Evolutionary conservation across 1,140 invertebrate species (phyloP).

Genomic region (Tetranychus urticae): DNA sequence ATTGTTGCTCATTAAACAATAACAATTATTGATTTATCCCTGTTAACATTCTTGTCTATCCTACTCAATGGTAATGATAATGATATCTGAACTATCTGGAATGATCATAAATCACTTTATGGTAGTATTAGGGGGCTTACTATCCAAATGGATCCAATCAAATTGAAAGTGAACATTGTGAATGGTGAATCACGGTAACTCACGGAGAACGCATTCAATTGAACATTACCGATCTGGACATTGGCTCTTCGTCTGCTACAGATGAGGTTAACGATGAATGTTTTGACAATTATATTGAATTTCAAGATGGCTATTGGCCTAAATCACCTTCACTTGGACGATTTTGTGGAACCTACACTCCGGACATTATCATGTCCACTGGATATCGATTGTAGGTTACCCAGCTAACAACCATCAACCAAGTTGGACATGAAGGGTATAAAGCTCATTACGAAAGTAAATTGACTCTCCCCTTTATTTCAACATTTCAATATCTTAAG

Average conservation of each 20-base stretch:
- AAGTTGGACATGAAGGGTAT: constrained; percentile 44
- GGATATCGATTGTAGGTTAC: constrained; percentile 60
- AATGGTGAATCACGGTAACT: constrained; percentile 90
- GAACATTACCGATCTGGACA: constrained; percentile 71
- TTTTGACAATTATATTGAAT: constrained; percentile 66
- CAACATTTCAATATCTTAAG: too few relatives aligned
- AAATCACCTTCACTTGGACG: constrained; percentile 52
- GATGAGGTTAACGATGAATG: constrained; percentile 36
- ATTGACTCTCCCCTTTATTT: too few relatives aligned
- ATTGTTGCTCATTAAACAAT: too few relatives aligned
- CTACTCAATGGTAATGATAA: too few relatives aligned
- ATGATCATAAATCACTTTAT: too few relatives aligned
- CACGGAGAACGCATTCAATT: constrained; percentile 82
- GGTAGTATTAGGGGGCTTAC: constrained; percentile 25
- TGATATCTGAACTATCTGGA: too few relatives aligned
- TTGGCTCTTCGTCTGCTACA: constrained; percentile 37
- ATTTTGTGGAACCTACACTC: constrained; percentile 53
- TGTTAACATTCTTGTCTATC: too few relatives aligned
- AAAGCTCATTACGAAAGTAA: constrained; percentile 50
- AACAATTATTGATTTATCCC: too few relatives aligned
- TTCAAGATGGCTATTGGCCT: constrained; percentile 79
- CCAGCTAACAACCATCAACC: constrained; percentile 39
- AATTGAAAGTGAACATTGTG: constrained; percentile 41
- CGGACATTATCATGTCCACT: constrained; percentile 42
- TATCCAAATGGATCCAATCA: constrained; percentile 28